These are phyloP conservation scores for Orthonyx spaldingii DNA, from an alignment of 2,113 vertebrate species.

Conservation along the genomic window DNA sequence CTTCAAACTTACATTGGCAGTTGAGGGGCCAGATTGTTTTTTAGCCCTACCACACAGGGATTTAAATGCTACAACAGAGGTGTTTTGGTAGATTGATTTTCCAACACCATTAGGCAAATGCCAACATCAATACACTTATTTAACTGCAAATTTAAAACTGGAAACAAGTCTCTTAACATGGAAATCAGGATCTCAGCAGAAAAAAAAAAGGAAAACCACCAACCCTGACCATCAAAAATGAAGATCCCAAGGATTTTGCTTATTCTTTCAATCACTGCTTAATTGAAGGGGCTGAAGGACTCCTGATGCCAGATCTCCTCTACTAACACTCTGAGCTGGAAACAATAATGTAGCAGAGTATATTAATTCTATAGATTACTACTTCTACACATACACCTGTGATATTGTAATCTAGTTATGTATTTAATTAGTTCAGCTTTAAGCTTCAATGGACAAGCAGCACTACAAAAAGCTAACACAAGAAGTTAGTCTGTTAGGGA, in stretches of 20 bases:
- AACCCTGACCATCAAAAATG: not conserved
- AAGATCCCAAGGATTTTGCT: not conserved
- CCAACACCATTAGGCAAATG: not conserved
- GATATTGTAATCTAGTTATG: not conserved
- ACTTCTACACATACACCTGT: not conserved
- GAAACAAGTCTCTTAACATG: not conserved
- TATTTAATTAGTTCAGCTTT: constrained; percentile 5
- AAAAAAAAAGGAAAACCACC: not conserved
- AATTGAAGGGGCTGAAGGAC: not conserved
- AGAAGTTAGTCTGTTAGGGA: not conserved
- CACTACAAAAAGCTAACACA: not conserved
- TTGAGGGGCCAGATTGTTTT: not conserved
- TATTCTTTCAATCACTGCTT: not conserved
- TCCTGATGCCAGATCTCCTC: not conserved
- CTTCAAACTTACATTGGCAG: not conserved
- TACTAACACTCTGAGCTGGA: not conserved
- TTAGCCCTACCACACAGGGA: not conserved
- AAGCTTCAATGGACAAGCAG: not conserved
- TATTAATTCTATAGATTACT: not conserved
- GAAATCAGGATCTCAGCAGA: not conserved
- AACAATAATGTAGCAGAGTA: not conserved
- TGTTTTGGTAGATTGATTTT: not conserved
- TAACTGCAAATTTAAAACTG: not conserved
- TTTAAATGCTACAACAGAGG: not conserved
- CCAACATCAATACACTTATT: not conserved